phyloP scores from a whole-genome alignment of 2,797 vertebrate genomes.

The Arnoldichthys spilopterus region DNA sequence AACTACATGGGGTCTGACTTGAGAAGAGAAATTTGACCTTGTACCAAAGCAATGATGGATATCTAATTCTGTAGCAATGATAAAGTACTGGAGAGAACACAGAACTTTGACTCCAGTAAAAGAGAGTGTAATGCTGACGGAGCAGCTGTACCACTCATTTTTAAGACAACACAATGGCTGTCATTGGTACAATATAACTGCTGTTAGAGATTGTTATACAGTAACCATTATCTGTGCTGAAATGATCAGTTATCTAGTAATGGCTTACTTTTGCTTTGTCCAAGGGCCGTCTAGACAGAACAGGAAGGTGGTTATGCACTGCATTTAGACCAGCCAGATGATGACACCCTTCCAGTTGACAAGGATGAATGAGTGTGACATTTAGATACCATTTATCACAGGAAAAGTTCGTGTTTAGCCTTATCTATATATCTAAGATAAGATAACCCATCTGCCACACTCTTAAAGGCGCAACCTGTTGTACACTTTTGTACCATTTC shows the following conservation, averaged over 20 bases:
- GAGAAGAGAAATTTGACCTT: slow-evolving; percentile 23
- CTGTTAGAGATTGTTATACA: slow-evolving; percentile 3
- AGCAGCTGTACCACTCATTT: not conserved
- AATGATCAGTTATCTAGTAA: not conserved
- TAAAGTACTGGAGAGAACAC: slow-evolving; percentile 9
- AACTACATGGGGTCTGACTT: not conserved
- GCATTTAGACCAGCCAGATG: not conserved
- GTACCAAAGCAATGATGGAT: slow-evolving; percentile 24
- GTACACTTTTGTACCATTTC: not conserved
- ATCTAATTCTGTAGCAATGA: slow-evolving; percentile 22
- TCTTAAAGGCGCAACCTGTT: too few species aligned
- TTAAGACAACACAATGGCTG: too few species aligned
- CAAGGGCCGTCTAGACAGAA: not conserved
- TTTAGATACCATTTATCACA: not conserved
- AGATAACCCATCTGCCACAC: too few species aligned
- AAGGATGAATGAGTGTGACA: not conserved
- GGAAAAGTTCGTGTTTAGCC: not conserved
- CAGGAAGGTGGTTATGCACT: not conserved
- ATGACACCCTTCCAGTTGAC: not conserved
- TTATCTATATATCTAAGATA: not conserved
- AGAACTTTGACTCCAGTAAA: slow-evolving; percentile 51
- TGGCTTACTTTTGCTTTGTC: not conserved
- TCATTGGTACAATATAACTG: not conserved
- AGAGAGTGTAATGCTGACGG: not conserved
- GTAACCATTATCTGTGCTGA: slow-evolving; percentile 15